These are phyloP conservation scores for Hyposoter didymator DNA, from an alignment of 2,888 invertebrate species.

Conservation along the genomic window DNA sequence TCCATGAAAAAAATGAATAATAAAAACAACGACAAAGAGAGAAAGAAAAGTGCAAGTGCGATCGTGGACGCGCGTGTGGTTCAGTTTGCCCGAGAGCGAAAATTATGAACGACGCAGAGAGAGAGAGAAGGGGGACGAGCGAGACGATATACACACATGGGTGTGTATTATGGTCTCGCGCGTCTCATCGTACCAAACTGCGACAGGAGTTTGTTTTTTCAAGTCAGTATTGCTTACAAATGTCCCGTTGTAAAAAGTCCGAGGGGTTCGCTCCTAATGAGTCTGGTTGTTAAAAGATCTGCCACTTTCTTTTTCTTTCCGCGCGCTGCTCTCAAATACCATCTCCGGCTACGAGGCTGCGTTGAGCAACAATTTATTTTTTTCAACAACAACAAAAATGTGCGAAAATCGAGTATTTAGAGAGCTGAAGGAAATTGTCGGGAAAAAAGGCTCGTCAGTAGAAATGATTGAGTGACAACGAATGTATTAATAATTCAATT, in stretches of 20 bases:
- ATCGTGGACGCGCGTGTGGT: constrained; percentile 50
- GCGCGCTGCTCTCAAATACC: constrained; percentile 47
- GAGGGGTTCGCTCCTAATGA: constrained; percentile 81
- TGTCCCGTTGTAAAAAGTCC: constrained; percentile 82
- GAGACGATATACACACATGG: constrained; percentile 17
- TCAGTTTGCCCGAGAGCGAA: constrained; percentile 24
- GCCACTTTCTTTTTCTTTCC: constrained; percentile 53
- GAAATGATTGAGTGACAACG: neutral
- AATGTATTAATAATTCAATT: constrained; percentile 27
- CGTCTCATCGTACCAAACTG: constrained; percentile 62
- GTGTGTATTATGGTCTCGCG: constrained; percentile 21
- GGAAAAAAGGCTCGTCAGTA: neutral
- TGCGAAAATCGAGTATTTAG: neutral
- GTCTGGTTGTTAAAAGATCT: constrained; percentile 83
- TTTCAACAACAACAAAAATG: neutral
- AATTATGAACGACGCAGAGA: constrained; percentile 45
- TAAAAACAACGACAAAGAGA: neutral
- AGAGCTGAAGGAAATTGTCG: neutral
- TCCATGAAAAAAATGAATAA: constrained; percentile 55
- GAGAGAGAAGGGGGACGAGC: neutral
- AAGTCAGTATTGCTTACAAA: constrained; percentile 84
- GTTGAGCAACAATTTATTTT: neutral
- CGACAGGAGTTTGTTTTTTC: constrained; percentile 79
- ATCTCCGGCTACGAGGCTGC: constrained; percentile 9
- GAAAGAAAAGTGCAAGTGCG: constrained; percentile 43